phyloP scores from a whole-genome alignment of 2,888 invertebrate genomes.

The Thyatira batis region DNA sequence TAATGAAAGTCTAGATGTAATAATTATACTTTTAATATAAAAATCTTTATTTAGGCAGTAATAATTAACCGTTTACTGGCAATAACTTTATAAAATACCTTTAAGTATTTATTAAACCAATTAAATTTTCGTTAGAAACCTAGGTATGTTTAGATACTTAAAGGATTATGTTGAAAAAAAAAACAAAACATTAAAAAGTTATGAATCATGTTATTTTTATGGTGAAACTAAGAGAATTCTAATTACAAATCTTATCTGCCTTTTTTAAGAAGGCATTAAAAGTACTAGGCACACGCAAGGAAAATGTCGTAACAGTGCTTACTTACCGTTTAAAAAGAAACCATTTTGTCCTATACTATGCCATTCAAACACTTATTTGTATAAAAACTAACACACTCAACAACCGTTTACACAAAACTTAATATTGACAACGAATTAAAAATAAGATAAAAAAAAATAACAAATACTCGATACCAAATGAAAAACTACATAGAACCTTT shows the following conservation, averaged over 20 bases:
- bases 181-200: conserved; percentile 7
- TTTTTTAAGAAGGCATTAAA: not conserved
- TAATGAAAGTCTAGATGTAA: too few relatives aligned
- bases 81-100: too few relatives aligned
- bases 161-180: too few relatives aligned
- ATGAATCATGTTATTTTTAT: conserved; percentile 15
- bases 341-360: conserved; percentile 45
- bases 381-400: conserved; percentile 50
- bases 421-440: conserved; percentile 48
- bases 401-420: conserved; percentile 47
- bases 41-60: too few relatives aligned
- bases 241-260: conserved; percentile 26
- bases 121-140: too few relatives aligned
- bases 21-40: too few relatives aligned
- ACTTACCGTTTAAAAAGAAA: conserved; percentile 46
- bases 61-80: too few relatives aligned
- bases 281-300: not conserved
- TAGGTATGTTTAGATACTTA: too few relatives aligned
- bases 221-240: conserved; percentile 16
- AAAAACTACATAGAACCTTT: conserved; percentile 18
- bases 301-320: conserved; percentile 8
- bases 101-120: too few relatives aligned
- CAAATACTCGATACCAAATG: conserved; percentile 11
- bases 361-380: conserved; percentile 30
- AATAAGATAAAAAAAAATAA: conserved; percentile 42